Base-by-base conservation (phyloP, 2,888 invertebrate genomes). In the Tinea semifulvella region DNA sequence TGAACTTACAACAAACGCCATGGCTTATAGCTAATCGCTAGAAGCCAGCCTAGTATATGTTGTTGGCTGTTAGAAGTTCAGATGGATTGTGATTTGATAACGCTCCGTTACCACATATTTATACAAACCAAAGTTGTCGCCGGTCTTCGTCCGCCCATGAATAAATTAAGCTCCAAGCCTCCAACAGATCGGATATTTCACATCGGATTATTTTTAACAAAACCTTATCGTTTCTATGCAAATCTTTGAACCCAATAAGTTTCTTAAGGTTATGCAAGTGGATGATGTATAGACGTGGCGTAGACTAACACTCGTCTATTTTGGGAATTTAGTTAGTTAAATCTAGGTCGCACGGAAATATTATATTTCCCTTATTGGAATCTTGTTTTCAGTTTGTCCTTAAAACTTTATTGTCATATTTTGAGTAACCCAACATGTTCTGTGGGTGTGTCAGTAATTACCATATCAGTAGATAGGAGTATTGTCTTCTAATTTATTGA, bases 21-120 rank as follows among this genome's bases (percentile, higher is more conserved):
- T 80, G 79, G 79, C 80, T 79, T 55, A 65, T 76, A 80, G 80
- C 80, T 80, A 80, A 76, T 55, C 80, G 80, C 79, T 66, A 54
- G 48, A 63, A 76, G 75, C 79, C 79, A 68, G 65, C 65, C 57
- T 51, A 63, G 56, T 55, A 54, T 51, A 63, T 60, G 56, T 55
- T 76, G 79, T 71, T 74, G 57, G 62, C 68, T 65, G 67, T 69
- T 62, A 64, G 58, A 68, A 73, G 68, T 64, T 59, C 64, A 54
- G 65, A 55, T 61, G 58, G 68, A 61, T 64, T 76, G 61, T 80
- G 80, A 60, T 59, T 55, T 63, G 64, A 66, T 68, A 67, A 63
- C 62, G 56, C 49, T 51, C 58, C 58, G 52, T 52, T 50, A 49
- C 56, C 68, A 65, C 63, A 69, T 79, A 79, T 80, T 77, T 80